These are phyloP conservation scores for Lepidostoma basale DNA, from an alignment of 1,140 invertebrate species.

Conservation along the genomic window DNA sequence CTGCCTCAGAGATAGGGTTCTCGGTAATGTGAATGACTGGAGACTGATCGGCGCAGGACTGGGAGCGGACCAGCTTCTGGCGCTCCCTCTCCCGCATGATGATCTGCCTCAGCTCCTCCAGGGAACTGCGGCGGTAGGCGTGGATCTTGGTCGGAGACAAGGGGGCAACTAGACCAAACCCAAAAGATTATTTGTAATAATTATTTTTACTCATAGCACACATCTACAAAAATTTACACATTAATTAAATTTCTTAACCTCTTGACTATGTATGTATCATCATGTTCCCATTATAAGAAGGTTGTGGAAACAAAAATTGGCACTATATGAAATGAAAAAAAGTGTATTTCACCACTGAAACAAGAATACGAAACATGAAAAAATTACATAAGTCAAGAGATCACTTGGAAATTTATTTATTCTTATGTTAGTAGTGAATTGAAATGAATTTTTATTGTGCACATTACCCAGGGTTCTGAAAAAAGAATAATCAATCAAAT, in stretches of 20 bases:
- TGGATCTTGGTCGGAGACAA: slow-evolving; percentile 73
- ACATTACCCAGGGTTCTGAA: no score
- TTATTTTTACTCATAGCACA: no score
- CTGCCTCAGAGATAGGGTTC: slow-evolving; percentile 77
- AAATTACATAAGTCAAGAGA: no score
- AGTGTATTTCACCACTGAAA: not conserved
- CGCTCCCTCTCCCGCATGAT: slow-evolving; percentile 51
- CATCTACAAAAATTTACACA: no score
- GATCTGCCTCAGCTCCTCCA: slow-evolving; percentile 59
- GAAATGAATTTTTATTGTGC: no score
- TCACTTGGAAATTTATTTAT: no score
- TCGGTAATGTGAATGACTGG: slow-evolving; percentile 77
- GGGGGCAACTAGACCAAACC: slow-evolving; percentile 65
- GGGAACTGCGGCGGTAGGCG: slow-evolving; percentile 64
- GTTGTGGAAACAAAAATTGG: not conserved
- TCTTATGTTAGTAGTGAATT: no score
- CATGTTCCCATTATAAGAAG: no score
- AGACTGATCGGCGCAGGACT: slow-evolving; percentile 59
- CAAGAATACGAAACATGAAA: no score
- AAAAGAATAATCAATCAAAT: no score
- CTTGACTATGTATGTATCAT: no score
- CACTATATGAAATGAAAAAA: not conserved
- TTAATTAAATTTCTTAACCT: no score
- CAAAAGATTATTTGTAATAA: not conserved
- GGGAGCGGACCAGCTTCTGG: slow-evolving; percentile 47